Base-by-base conservation (phyloP, 2,113 vertebrate genomes). In the Chloroceryle aenea region DNA sequence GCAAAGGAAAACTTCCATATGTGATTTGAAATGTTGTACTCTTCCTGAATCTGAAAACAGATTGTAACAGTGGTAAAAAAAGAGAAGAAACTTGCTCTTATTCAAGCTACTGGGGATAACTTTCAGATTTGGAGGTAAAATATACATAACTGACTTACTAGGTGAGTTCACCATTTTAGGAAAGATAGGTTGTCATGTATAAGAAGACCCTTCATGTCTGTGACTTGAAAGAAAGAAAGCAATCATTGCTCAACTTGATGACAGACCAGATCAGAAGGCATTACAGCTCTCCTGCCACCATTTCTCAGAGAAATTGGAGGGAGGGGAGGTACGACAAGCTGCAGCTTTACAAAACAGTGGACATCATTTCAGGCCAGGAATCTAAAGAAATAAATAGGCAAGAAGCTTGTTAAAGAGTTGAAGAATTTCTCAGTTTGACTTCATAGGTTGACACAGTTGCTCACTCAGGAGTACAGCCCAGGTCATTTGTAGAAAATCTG, bases 221-320 rank as follows among this genome's bases (percentile, higher is more conserved):
- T 71, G 11, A 62, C 32, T 55, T 52, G 15, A 50, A 8, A 9
- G 52, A 59, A 68, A 45, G 45, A 85, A 30, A 79, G 27, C 38
- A 53, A 15, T 8, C 23, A 19, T 42, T 0, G 0, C 50, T 56
- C 27, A 82, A 2, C 34, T 88, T 6, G 0, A 29, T 50, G 20
- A 81, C 27, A 58, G 21, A 36, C 26, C n/a, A 52, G 26, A 43
- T 27, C 38, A 75, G 78, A 85, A 22, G 55, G 15, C 13, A 9
- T 56, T 61, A 23, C 16, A 40, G 36, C 40, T 38, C 3, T 64
- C 42, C 30, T 4, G 3, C 19, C 36, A 79, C 40, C 12, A 23
- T 42, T 74, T 93, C 48, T 78, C 62, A 50, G 0, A 47, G 71
- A 21, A 55, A n/a, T 45, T 43, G 15, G 6, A 3, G 26, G 36